These are phyloP conservation scores for Tribolium castaneum DNA, from an alignment of 1,140 invertebrate species.

Conservation along the genomic window DNA sequence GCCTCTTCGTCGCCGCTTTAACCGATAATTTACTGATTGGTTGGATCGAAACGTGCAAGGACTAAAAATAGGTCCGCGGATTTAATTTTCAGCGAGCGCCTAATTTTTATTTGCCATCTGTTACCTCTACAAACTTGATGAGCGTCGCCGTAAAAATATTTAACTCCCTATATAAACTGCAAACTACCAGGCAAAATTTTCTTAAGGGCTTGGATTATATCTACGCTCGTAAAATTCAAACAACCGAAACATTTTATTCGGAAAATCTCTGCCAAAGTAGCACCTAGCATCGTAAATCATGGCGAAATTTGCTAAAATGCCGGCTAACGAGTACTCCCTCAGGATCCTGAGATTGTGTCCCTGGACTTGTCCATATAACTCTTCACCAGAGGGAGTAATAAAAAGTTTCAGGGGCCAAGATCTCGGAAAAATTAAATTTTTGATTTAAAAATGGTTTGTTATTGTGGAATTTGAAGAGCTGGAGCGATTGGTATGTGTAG, in stretches of 20 bases:
- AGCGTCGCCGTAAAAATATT: conserved; percentile 20
- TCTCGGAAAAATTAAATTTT: too few relatives aligned
- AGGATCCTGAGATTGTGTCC: not conserved
- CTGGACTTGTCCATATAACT: conserved; percentile 11
- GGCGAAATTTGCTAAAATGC: conserved; percentile 16
- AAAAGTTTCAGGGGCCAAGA: not conserved
- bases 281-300: conserved; percentile 20
- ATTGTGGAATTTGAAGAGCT: not conserved
- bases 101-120: conserved; percentile 36
- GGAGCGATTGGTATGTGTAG: conserved; percentile 24
- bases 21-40: conserved; percentile 23
- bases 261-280: conserved; percentile 5
- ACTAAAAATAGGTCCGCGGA: not conserved
- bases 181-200: conserved; percentile 15
- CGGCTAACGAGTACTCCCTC: conserved; percentile 9
- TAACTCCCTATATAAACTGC: conserved; percentile 28
- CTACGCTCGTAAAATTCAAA: conserved; percentile 16
- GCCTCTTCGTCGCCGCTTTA: not conserved
- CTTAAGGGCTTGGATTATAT: conserved; percentile 30
- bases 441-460: too few relatives aligned
- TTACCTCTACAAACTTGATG: conserved; percentile 11
- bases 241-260: conserved; percentile 20
- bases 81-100: conserved; percentile 17
- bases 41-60: not conserved
- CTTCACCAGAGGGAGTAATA: not conserved